These are phyloP conservation scores for Potamarius usumacintae DNA, from an alignment of 2,113 vertebrate genomes.

Conservation along the genomic window DNA sequence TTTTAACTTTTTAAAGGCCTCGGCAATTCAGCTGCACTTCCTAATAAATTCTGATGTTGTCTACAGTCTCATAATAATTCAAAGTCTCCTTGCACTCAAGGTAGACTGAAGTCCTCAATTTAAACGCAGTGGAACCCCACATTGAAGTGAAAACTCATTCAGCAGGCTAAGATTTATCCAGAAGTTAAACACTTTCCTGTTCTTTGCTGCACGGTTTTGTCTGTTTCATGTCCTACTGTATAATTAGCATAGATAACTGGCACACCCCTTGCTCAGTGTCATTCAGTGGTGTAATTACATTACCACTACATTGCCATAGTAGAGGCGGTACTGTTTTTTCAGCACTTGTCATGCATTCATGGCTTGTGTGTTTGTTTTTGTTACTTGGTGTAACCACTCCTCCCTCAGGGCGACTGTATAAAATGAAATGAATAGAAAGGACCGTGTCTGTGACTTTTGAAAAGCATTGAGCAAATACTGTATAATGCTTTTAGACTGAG, in stretches of 20 bases:
- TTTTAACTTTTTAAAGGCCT: background rate
- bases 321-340: conserved; percentile 42
- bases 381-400: conserved; percentile 40
- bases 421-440: background rate
- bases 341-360: conserved; percentile 45
- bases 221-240: conserved; percentile 55
- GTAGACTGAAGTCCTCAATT: background rate
- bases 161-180: background rate
- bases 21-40: background rate
- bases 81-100: background rate
- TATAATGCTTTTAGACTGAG: background rate
- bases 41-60: background rate
- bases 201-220: conserved; percentile 17
- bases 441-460: background rate
- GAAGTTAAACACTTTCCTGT: conserved; percentile 19
- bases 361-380: conserved; percentile 52
- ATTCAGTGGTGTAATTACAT: conserved; percentile 48
- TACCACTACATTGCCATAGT: conserved; percentile 47
- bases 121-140: background rate
- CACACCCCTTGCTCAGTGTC: conserved; percentile 52
- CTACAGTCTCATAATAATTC: background rate
- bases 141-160: background rate
- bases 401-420: background rate
- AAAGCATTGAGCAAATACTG: background rate
- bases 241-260: conserved; percentile 60